Conservation (phyloP, 2,888 invertebrate species). For the Anticlea derivata region DNA sequence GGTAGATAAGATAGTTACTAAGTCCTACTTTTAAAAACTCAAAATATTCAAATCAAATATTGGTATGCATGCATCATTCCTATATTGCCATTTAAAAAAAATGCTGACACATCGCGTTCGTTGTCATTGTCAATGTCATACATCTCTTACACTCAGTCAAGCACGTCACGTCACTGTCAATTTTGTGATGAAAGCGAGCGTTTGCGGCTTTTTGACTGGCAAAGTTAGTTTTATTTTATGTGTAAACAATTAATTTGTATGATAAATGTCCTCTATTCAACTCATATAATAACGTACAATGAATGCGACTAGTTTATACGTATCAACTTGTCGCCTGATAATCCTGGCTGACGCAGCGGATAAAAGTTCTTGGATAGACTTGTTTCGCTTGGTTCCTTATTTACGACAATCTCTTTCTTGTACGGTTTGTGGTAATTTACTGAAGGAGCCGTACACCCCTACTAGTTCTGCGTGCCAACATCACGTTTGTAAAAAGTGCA, state of each 20-base stretch:
- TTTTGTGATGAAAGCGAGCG: conserved; percentile 48
- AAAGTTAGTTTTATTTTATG: conserved; percentile 56
- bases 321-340: conserved; percentile 91
- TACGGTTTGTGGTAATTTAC: conserved; percentile 93
- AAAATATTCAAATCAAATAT: too few relatives aligned
- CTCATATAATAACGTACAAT: conserved; percentile 75
- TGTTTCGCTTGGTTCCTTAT: conserved; percentile 92
- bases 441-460: conserved; percentile 92
- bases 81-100: too few relatives aligned
- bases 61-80: too few relatives aligned
- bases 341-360: conserved; percentile 89
- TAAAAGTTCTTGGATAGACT: conserved; percentile 90
- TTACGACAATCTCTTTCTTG: conserved; percentile 94
- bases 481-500: conserved; percentile 93
- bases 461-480: conserved; percentile 92
- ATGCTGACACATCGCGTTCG: too few relatives aligned
- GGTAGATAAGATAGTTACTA: too few relatives aligned
- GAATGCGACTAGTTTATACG: conserved; percentile 92
- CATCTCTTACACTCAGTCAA: too few relatives aligned
- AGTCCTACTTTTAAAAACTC: too few relatives aligned
- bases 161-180: conserved; percentile 12
- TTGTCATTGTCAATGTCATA: background rate
- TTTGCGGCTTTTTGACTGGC: conserved; percentile 73
- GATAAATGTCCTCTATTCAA: conserved; percentile 52
- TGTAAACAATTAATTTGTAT: conserved; percentile 59